phyloP scores from a whole-genome alignment of 2,113 vertebrate species.

The Catharus minimus region DNA sequence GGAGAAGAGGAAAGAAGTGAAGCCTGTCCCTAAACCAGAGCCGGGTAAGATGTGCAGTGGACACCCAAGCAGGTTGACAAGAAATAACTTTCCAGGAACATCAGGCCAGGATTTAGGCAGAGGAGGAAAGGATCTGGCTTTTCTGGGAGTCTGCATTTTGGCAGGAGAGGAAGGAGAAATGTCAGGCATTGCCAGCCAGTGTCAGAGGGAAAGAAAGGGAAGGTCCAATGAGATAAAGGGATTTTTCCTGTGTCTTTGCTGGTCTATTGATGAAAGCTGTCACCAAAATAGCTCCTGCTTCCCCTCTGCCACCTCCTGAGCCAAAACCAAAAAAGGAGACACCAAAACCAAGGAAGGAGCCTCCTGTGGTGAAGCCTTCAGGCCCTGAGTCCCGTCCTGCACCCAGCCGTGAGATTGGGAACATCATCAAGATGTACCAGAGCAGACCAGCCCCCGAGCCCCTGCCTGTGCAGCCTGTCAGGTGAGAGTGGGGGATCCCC shows the following conservation, averaged over 20 bases:
- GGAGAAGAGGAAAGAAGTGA: background rate
- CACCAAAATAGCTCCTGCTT: background rate
- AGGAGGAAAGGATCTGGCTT: background rate
- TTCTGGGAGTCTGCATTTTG: background rate
- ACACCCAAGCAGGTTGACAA: background rate
- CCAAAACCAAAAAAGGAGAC: background rate
- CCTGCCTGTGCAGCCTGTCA: conserved; percentile 72
- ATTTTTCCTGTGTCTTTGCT: background rate
- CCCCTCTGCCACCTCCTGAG: background rate
- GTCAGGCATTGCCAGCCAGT: background rate
- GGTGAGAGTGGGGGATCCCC: conserved; percentile 64
- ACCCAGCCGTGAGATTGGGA: conserved; percentile 86
- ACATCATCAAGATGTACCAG: conserved; percentile 91
- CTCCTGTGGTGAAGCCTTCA: background rate
- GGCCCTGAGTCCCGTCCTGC: background rate
- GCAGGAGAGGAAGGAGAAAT: background rate
- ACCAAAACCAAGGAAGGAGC: background rate
- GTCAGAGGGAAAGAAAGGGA: background rate
- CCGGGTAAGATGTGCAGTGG: conserved; percentile 21
- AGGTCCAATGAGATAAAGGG: background rate
- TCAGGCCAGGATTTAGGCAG: background rate
- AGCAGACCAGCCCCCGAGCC: conserved; percentile 78
- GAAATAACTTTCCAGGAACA: background rate
- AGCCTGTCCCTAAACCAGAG: background rate
- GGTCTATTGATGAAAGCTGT: background rate